Evolutionary conservation across 2,113 vertebrate species (phyloP).

Genomic region (Tretioscincus oriximinensis): DNA sequence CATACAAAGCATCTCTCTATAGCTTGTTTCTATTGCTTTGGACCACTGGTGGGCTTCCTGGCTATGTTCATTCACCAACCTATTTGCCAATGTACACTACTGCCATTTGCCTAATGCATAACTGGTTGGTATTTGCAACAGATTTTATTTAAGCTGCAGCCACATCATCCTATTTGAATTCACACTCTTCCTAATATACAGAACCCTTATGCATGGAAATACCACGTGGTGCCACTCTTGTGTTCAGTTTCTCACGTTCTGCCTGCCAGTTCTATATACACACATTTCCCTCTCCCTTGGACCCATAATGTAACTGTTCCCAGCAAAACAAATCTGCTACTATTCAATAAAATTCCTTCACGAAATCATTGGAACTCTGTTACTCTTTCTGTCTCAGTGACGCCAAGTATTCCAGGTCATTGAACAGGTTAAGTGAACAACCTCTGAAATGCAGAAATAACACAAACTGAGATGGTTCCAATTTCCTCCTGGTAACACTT

Average conservation of each 20-base stretch:
- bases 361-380: slow-evolving; percentile 51
- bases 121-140: neutral
- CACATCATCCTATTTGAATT: neutral
- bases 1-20: no score
- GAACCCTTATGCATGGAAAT: neutral
- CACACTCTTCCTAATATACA: neutral
- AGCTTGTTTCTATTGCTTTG: no score
- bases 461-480: slow-evolving; percentile 61
- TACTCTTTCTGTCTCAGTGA: slow-evolving; percentile 58
- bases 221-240: neutral
- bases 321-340: slow-evolving; percentile 62
- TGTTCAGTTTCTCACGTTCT: neutral
- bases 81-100: no score
- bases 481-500: slow-evolving; percentile 56
- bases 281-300: slow-evolving; percentile 31
- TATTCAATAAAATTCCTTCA: slow-evolving; percentile 57
- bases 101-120: neutral
- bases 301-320: neutral
- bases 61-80: no score
- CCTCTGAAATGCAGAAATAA: slow-evolving; percentile 71
- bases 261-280: slow-evolving; percentile 30
- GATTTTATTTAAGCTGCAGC: no score
- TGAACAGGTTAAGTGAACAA: slow-evolving; percentile 75
- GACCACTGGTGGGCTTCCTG: no score
- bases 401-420: slow-evolving; percentile 69